Evolutionary conservation across 2,113 vertebrate species (phyloP).

Genomic region (Coracopsis vasa): DNA sequence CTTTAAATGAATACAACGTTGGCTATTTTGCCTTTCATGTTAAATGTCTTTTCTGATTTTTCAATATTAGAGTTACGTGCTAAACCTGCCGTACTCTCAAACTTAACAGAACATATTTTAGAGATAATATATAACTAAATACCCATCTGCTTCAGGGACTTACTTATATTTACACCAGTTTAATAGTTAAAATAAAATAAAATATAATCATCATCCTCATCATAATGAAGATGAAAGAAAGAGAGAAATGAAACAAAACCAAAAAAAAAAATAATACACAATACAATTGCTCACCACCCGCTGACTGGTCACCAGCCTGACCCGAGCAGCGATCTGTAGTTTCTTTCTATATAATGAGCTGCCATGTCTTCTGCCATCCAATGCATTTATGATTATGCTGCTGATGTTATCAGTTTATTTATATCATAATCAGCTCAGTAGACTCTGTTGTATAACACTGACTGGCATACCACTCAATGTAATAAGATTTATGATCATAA

Average conservation of each 20-base stretch:
- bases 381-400: neutral
- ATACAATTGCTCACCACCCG: too few species aligned
- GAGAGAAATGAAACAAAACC: too few species aligned
- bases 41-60: neutral
- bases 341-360: neutral
- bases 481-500: neutral
- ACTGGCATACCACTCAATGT: neutral
- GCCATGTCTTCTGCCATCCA: neutral
- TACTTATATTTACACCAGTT: neutral
- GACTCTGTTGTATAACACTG: neutral
- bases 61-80: neutral
- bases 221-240: too few species aligned
- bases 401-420: neutral
- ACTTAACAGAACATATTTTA: neutral
- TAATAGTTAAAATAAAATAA: too few species aligned
- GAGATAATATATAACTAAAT: neutral
- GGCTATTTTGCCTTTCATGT: neutral
- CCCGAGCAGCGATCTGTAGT: neutral
- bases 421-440: neutral
- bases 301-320: too few species aligned
- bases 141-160: neutral
- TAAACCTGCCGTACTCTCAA: neutral
- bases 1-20: neutral
- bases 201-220: too few species aligned
- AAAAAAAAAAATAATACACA: too few species aligned